Conservation (phyloP, 1,140 invertebrate species). For the Drosophila jambulina region DNA sequence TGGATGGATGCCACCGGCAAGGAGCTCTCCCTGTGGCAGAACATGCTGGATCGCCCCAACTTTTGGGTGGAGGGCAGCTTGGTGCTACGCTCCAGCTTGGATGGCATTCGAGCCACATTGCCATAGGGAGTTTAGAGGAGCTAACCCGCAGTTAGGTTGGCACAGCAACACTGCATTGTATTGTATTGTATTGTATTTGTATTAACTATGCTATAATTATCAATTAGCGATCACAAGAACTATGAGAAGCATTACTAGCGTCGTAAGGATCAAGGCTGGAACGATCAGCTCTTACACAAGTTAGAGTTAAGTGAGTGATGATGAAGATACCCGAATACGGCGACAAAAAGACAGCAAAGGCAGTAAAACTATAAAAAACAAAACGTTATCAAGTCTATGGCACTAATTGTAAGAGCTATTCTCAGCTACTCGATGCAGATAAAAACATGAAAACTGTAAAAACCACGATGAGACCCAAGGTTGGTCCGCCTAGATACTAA, state of each 20-base stretch:
- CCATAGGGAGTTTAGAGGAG: slow-evolving; percentile 61
- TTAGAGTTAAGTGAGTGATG: slow-evolving; percentile 37
- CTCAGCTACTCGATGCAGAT: slow-evolving; percentile 48
- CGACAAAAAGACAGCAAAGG: slow-evolving; percentile 25
- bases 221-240: slow-evolving; percentile 48
- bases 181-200: slow-evolving; percentile 64
- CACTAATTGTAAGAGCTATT: slow-evolving; percentile 54
- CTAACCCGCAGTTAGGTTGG: slow-evolving; percentile 39
- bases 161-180: slow-evolving; percentile 23
- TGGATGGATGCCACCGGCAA: slow-evolving; percentile 98
- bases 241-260: slow-evolving; percentile 65
- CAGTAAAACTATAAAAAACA: slow-evolving; percentile 47
- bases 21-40: slow-evolving; percentile 96
- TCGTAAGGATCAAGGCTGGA: slow-evolving; percentile 11
- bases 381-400: slow-evolving; percentile 68
- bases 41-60: slow-evolving; percentile 96
- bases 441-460: slow-evolving; percentile 52
- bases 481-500: slow-evolving; percentile 47
- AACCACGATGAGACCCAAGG: slow-evolving; percentile 37
- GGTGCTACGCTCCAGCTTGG: slow-evolving; percentile 92
- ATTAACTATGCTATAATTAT: slow-evolving; percentile 62
- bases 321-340: slow-evolving; percentile 74
- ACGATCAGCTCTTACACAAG: slow-evolving; percentile 39
- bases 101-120: slow-evolving; percentile 84
- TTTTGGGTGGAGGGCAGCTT: slow-evolving; percentile 98